Evolutionary conservation across 2,888 invertebrate species (phyloP), one percentile per base, ranked within the genome.

Genomic region (Hypolimnas misippus): DNA sequence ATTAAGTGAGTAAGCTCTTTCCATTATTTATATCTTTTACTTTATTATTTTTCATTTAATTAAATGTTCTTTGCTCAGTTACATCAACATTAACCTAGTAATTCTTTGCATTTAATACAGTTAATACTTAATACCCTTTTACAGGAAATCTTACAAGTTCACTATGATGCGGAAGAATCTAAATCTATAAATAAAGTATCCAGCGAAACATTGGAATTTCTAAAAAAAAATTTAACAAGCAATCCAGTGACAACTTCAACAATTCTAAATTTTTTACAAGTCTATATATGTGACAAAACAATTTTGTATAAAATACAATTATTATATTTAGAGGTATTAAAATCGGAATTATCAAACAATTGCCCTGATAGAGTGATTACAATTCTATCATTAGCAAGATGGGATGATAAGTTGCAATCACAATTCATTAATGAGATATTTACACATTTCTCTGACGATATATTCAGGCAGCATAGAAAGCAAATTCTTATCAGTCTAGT

Each of bases 401-500:
- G 86, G 83, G 78, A 84, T 60, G 81, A 85, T 17, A 74, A 76
- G 38, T 82, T 78, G 67, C 63, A 86, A 16, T 70, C 82, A 10
- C 73, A 78, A 31, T 89, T 90, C 68, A 71, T 78, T 14, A 77
- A 81, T 46, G 76, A 86, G 62, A 76, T 90, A 65, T 69, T 92
- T 17, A 81, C 78, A 61, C 81, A 80, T 57, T 73, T 90, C 14
- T 81, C 84, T 50, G 84, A 83, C 67, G 91, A 91, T 60, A 73
- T 73, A 38, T 83, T 79, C 56, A 84, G 84, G 68, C 92, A 91
- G 63, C 82, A 86, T 52, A 82, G 86, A 65, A 92, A 92, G 71
- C 92, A 92, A 77, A 86, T 92, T 46, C 77, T 91, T 10, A 77
- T 92, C 0, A 87, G 89, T 69, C 77, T 92, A 4, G 79, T 92